Percentiles rank a stretch among this genome's conserved stretches.
phyloP scores from a whole-genome alignment of 2,797 vertebrate species.

The Heterohyrax brucei region DNA sequence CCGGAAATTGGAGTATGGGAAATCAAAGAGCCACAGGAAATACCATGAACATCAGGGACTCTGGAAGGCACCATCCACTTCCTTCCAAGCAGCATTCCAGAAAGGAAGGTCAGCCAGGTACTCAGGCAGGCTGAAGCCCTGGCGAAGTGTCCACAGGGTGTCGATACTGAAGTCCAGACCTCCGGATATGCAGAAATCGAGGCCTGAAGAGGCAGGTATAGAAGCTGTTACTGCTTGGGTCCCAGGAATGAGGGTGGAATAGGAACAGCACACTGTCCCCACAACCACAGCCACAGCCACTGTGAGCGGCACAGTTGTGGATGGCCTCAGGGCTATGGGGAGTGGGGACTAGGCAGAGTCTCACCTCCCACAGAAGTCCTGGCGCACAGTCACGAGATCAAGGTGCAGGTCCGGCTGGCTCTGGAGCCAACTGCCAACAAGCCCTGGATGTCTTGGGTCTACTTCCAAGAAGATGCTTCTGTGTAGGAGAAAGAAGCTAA shows the following conservation, averaged over 20 bases:
- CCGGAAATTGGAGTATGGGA: background rate
- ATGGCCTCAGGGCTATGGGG: background rate
- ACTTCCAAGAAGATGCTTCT: conserved; percentile 97
- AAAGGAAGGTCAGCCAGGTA: background rate
- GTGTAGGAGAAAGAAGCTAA: conserved; percentile 33
- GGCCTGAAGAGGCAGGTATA: conserved; percentile 89
- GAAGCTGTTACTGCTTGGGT: background rate
- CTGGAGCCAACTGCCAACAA: conserved; percentile 93
- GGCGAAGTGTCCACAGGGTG: background rate
- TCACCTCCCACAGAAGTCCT: conserved; percentile 95
- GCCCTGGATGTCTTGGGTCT: conserved; percentile 95
- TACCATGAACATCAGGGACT: background rate
- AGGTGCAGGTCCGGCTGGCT: conserved; percentile 88
- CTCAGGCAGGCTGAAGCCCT: background rate
- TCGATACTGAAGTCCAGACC: conserved; percentile 21
- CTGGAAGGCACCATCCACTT: background rate
- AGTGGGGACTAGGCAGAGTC: background rate
- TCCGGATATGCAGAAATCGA: conserved; percentile 91
- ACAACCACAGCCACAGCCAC: background rate
- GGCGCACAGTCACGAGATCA: conserved; percentile 89
- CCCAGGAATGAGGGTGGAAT: background rate
- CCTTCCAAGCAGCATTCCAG: conserved; percentile 5
- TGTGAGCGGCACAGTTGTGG: background rate
- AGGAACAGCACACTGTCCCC: background rate
- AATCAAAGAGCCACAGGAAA: conserved; percentile 1